These are phyloP conservation scores for Thaumetopoea pityocampa DNA, from an alignment of 1,140 invertebrate genomes.

Conservation along the genomic window DNA sequence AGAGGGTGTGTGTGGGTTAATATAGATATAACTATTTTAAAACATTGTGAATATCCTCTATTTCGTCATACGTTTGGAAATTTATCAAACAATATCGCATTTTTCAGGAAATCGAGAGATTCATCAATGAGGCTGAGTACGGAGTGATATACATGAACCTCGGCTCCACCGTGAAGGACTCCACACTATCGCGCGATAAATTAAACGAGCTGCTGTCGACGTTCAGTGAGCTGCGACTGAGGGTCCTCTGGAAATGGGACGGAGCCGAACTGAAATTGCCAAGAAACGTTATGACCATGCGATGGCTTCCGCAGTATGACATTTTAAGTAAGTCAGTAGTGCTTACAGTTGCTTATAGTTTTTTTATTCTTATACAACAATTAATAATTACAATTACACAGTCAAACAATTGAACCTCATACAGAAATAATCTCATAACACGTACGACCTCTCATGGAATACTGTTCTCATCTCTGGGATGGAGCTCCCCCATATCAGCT, in stretches of 20 bases:
- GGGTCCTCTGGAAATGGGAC: conserved; percentile 79
- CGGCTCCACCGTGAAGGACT: conserved; percentile 75
- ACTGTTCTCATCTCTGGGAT: too few species aligned
- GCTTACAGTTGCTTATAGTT: too few species aligned
- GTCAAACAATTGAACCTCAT: too few species aligned
- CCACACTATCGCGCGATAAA: conserved; percentile 78
- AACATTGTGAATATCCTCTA: too few species aligned
- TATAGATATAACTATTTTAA: too few species aligned
- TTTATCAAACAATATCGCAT: neutral
- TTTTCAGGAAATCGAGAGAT: conserved; percentile 77
- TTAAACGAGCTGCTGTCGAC: conserved; percentile 77
- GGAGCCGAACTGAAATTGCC: conserved; percentile 68
- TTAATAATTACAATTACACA: too few species aligned
- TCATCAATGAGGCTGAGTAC: conserved; percentile 77
- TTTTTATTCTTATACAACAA: too few species aligned
- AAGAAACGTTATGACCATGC: conserved; percentile 77
- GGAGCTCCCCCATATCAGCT: too few species aligned
- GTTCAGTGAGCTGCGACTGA: conserved; percentile 70
- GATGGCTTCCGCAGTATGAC: conserved; percentile 81
- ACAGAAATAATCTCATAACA: too few species aligned
- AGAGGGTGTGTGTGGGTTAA: too few species aligned
- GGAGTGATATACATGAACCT: conserved; percentile 81
- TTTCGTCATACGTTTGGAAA: conserved; percentile 8
- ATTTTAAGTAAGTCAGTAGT: conserved; percentile 79
- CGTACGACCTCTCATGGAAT: too few species aligned